A percentile compares a stretch with the other conserved stretches of the same genome.
phyloP scores from a whole-genome alignment of 2,888 invertebrate genomes.

The Nyleta sp. region DNA sequence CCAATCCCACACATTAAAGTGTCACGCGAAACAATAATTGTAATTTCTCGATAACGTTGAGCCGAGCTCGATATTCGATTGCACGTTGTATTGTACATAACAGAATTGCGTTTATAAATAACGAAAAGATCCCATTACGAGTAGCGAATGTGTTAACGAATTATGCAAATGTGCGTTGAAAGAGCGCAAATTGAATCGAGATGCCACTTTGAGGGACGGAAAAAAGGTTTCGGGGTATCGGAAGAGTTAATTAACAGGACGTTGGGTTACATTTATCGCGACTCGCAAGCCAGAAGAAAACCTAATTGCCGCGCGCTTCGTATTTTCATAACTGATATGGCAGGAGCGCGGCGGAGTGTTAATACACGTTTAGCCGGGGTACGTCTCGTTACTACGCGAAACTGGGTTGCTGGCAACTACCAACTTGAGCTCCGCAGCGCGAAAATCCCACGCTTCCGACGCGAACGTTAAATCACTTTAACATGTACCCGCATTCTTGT shows the following conservation, averaged over 20 bases:
- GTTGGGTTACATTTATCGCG: slow-evolving; percentile 26
- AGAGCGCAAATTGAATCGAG: slow-evolving; percentile 37
- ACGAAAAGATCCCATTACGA: too few relatives aligned
- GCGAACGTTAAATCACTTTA: slow-evolving; percentile 51
- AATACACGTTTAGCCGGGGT: slow-evolving; percentile 30
- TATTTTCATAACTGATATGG: slow-evolving; percentile 50
- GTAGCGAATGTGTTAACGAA: too few relatives aligned
- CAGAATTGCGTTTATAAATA: too few relatives aligned
- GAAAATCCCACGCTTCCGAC: slow-evolving; percentile 55
- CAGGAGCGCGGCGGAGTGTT: slow-evolving; percentile 25
- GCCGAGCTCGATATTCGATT: too few relatives aligned
- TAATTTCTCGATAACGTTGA: too few relatives aligned
- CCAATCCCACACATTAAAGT: too few relatives aligned
- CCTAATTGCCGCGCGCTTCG: slow-evolving; percentile 37
- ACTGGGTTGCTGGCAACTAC: slow-evolving; percentile 42
- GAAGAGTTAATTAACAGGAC: slow-evolving; percentile 37
- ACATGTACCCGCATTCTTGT: slow-evolving; percentile 51
- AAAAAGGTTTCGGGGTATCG: slow-evolving; percentile 21
- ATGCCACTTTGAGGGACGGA: not conserved
- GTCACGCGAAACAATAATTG: too few relatives aligned
- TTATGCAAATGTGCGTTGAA: too few relatives aligned
- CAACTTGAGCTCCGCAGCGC: slow-evolving; percentile 34
- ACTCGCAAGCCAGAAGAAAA: slow-evolving; percentile 22
- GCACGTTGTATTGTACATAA: too few relatives aligned
- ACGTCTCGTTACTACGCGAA: slow-evolving; percentile 40